phyloP scores from a whole-genome alignment of 1,140 invertebrate species.

The Oreohelix idahoensis region DNA sequence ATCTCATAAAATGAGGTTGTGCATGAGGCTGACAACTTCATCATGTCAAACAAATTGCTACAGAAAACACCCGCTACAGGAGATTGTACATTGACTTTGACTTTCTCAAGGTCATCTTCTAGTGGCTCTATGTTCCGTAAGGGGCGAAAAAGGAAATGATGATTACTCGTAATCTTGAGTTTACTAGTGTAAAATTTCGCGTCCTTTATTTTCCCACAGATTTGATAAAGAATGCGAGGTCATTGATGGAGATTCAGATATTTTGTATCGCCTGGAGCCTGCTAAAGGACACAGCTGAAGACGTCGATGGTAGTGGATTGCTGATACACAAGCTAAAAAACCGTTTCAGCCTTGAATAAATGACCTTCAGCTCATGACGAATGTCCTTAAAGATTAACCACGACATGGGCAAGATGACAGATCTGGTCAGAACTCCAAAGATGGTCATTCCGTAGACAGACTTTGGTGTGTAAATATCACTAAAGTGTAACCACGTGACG shows the following conservation, averaged over 20 bases:
- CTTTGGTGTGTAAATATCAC: not conserved
- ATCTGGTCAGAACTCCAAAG: not conserved
- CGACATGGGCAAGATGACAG: not conserved
- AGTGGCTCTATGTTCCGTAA: no score
- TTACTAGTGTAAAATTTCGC: no score
- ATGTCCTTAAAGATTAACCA: not conserved
- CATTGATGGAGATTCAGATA: not conserved
- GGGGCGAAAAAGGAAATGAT: no score
- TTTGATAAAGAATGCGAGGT: no score
- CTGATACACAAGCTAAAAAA: not conserved
- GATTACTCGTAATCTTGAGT: no score
- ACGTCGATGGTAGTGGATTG: not conserved
- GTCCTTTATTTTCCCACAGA: no score
- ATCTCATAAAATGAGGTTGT: no score
- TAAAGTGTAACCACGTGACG: not conserved
- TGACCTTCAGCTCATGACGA: not conserved
- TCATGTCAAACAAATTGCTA: no score
- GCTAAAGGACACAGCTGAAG: conserved; percentile 10
- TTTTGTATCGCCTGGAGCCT: not conserved
- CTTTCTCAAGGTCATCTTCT: no score
- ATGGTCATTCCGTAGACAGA: not conserved
- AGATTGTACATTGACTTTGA: no score
- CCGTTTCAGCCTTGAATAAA: not conserved
- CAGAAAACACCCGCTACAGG: no score
- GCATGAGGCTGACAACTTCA: no score